Percentiles rank a stretch among this genome's conserved stretches.
Evolutionary conservation across 2,113 vertebrate genomes (phyloP).

Genomic region (Nannospalax galili): DNA sequence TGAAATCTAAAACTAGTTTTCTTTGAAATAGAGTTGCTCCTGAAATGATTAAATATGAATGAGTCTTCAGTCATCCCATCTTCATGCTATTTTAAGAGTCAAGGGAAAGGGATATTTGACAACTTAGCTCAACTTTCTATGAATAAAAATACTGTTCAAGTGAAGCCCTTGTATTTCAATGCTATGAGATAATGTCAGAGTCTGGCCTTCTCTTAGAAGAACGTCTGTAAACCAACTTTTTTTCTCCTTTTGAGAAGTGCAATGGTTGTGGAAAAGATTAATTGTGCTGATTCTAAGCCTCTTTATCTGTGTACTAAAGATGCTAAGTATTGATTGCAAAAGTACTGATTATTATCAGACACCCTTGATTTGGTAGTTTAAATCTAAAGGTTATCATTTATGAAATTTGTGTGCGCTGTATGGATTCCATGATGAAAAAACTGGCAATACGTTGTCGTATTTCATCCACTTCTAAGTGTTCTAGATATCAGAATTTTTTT

Average conservation of each 20-base stretch:
- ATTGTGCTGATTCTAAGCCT: background rate
- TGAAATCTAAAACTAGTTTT: slow-evolving; percentile 58
- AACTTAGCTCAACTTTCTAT: slow-evolving; percentile 55
- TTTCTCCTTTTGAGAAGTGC: background rate
- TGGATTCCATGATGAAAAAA: slow-evolving; percentile 36
- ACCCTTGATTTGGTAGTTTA: slow-evolving; percentile 12
- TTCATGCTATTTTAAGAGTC: slow-evolving; percentile 48
- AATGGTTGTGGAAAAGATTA: slow-evolving; percentile 52
- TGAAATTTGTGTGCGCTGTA: slow-evolving; percentile 14
- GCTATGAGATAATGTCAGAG: slow-evolving; percentile 44
- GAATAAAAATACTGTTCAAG: slow-evolving; percentile 60
- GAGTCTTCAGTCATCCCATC: slow-evolving; percentile 54
- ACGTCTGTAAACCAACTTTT: slow-evolving; percentile 43
- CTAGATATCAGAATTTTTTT: background rate
- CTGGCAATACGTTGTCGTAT: background rate
- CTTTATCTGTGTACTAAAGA: slow-evolving; percentile 24
- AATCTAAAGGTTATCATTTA: slow-evolving; percentile 34
- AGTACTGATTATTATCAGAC: slow-evolving; percentile 31
- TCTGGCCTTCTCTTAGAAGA: slow-evolving; percentile 51
- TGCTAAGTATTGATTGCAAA: slow-evolving; percentile 51
- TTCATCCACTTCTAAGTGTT: too few species aligned
- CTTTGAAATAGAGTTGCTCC: slow-evolving; percentile 52
- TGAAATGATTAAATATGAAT: slow-evolving; percentile 72
- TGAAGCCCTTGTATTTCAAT: slow-evolving; percentile 55
- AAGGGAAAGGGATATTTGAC: slow-evolving; percentile 70